These are phyloP conservation scores for Eupsilia transversa DNA, from an alignment of 2,888 invertebrate species.

Conservation along the genomic window DNA sequence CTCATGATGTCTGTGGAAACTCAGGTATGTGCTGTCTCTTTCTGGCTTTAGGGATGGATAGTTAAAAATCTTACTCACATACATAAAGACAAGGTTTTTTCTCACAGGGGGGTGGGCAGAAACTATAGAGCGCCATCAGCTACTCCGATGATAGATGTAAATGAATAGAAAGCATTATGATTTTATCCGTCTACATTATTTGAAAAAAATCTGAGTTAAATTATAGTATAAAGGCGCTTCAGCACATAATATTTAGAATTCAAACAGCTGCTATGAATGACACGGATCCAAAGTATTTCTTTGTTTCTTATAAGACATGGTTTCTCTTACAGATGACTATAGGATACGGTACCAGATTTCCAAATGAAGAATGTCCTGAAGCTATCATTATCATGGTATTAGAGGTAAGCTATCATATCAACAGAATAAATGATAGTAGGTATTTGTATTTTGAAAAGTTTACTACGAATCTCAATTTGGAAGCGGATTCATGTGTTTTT, in stretches of 20 bases:
- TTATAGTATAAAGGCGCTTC: not conserved
- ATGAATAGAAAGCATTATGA: not conserved
- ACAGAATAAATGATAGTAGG: not conserved
- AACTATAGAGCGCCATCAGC: not conserved
- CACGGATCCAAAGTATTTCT: not conserved
- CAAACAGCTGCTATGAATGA: not conserved
- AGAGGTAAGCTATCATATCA: slow-evolving; percentile 89
- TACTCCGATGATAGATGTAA: not conserved
- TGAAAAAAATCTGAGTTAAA: not conserved
- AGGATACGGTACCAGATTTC: slow-evolving; percentile 95
- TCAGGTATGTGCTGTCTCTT: slow-evolving; percentile 88
- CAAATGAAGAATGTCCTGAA: slow-evolving; percentile 96
- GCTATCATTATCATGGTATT: slow-evolving; percentile 95
- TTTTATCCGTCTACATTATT: not conserved
- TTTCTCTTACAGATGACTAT: slow-evolving; percentile 91
- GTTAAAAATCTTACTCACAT: not conserved
- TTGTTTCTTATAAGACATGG: not conserved
- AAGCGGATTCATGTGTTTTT: not conserved
- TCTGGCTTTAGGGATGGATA: not conserved
- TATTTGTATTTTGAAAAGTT: not conserved
- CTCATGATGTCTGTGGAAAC: slow-evolving; percentile 97
- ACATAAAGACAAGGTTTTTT: not conserved
- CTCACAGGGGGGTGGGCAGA: not conserved
- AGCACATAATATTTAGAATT: not conserved
- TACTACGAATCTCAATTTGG: not conserved